Evolutionary conservation across 2,888 invertebrate species (phyloP).

Genomic region (Phania funesta): DNA sequence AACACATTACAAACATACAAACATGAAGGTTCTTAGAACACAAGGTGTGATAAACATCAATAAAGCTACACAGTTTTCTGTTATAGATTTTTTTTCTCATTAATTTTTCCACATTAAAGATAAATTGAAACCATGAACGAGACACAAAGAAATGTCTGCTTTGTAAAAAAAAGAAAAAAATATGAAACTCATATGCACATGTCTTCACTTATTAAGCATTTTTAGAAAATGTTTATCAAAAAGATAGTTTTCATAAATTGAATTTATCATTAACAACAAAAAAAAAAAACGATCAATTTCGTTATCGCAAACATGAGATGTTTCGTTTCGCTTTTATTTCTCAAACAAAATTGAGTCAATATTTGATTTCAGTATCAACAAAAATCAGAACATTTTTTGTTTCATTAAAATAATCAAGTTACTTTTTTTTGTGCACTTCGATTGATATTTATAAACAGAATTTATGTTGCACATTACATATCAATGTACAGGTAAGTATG

Average conservation of each 20-base stretch:
- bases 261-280: slow-evolving; percentile 30
- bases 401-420: slow-evolving; percentile 44
- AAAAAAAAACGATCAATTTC: slow-evolving; percentile 31
- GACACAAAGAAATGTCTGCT: background rate
- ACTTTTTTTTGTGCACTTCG: background rate
- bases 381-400: background rate
- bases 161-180: background rate
- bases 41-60: background rate
- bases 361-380: slow-evolving; percentile 24
- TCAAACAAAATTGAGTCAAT: slow-evolving; percentile 12
- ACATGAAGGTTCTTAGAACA: background rate
- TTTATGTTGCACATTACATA: background rate
- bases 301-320: background rate
- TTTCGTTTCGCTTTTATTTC: background rate
- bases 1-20: background rate
- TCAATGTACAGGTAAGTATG: background rate
- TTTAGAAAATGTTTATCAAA: background rate
- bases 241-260: slow-evolving; percentile 17
- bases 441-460: background rate
- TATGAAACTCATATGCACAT: background rate
- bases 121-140: background rate
- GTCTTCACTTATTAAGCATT: background rate
- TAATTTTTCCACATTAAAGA: background rate
- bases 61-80: background rate
- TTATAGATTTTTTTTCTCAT: background rate